phyloP scores from a whole-genome alignment of 1,140 invertebrate genomes.

The Caenorhabditis tropicalis region DNA sequence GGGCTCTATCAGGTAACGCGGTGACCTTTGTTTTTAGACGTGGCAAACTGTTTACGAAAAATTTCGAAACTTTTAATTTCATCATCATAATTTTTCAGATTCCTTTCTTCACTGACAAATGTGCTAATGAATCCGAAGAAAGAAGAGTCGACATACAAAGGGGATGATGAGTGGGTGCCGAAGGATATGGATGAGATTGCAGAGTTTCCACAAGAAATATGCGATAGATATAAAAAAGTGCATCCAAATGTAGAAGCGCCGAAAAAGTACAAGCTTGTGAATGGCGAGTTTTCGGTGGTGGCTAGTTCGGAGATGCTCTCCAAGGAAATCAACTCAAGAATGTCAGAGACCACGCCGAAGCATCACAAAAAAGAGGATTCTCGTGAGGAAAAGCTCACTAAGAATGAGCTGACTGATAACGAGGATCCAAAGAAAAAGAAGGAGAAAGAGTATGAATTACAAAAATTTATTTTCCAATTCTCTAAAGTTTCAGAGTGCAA shows the following conservation, averaged over 20 bases:
- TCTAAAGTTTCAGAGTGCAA: not conserved
- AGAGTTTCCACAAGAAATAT: not conserved
- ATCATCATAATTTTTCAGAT: not conserved
- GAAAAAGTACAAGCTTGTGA: slow-evolving; percentile 6
- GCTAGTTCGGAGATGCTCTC: not conserved
- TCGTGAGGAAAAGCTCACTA: not conserved
- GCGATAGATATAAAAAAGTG: slow-evolving; percentile 44
- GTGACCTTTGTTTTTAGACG: not conserved
- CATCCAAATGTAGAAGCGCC: slow-evolving; percentile 25
- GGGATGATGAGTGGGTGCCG: slow-evolving; percentile 35
- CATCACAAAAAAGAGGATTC: not conserved
- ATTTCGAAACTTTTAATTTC: too few relatives aligned
- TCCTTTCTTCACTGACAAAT: slow-evolving; percentile 11
- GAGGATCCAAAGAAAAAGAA: slow-evolving; percentile 17
- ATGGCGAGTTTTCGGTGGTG: slow-evolving; percentile 38
- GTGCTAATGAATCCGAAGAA: not conserved
- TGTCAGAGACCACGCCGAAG: not conserved
- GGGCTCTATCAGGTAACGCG: not conserved
- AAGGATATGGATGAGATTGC: slow-evolving; percentile 34
- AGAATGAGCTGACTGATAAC: slow-evolving; percentile 9
- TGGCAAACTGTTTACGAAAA: too few relatives aligned
- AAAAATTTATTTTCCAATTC: not conserved
- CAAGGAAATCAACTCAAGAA: not conserved
- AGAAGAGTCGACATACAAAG: not conserved
- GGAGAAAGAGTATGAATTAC: not conserved